Evolutionary conservation across 2,888 invertebrate species (phyloP).

Genomic region (Parnassius smintheus): DNA sequence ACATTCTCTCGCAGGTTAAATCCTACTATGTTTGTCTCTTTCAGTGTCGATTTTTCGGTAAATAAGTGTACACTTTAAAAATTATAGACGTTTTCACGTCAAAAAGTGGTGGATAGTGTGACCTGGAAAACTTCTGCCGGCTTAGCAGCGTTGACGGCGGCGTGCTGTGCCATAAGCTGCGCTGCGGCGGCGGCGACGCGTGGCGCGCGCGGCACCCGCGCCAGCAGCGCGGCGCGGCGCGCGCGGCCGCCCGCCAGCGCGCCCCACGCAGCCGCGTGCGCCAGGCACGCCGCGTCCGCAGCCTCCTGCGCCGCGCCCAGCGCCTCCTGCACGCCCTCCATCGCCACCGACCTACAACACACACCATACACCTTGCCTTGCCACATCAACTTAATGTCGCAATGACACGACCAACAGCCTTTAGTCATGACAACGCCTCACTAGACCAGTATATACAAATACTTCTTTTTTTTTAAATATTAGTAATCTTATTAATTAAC

Average conservation of each 20-base stretch:
- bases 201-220: slow-evolving; percentile 86
- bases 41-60: too few species aligned
- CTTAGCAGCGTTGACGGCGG: slow-evolving; percentile 84
- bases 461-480: too few species aligned
- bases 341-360: slow-evolving; percentile 84
- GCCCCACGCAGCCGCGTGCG: slow-evolving; percentile 92
- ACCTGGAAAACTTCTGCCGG: slow-evolving; percentile 84
- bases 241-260: slow-evolving; percentile 53
- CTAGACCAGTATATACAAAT: too few species aligned
- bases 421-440: too few species aligned
- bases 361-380: not conserved
- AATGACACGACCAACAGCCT: too few species aligned
- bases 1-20: too few species aligned
- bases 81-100: too few species aligned
- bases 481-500: too few species aligned
- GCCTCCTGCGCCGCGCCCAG: slow-evolving; percentile 93
- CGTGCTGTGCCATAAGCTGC: slow-evolving; percentile 90
- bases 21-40: too few species aligned
- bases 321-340: slow-evolving; percentile 92
- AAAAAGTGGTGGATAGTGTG: slow-evolving; percentile 38
- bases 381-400: not conserved
- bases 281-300: slow-evolving; percentile 91
- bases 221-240: slow-evolving; percentile 46
- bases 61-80: too few species aligned
- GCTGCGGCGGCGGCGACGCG: slow-evolving; percentile 88